phyloP scores from a whole-genome alignment of 53 echinoderm and acorn worm genomes.

The Stichopus horrens region DNA sequence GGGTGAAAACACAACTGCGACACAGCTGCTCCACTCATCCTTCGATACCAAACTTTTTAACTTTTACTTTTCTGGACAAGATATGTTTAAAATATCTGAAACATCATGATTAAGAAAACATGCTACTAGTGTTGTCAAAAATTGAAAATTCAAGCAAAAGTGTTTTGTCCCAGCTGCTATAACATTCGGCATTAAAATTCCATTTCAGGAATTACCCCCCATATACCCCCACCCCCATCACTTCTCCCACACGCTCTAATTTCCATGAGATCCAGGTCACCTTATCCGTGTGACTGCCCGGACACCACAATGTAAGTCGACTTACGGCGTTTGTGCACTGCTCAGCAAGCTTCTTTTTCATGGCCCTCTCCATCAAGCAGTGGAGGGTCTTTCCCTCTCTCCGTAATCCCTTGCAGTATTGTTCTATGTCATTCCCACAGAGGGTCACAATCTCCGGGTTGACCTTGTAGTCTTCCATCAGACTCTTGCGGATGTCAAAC shows the following conservation, averaged over 20 bases:
- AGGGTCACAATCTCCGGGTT: constrained; percentile 75
- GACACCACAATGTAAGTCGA: background rate
- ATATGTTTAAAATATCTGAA: no score
- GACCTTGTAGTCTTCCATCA: constrained; percentile 91
- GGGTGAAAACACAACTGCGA: no score
- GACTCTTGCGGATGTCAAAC: constrained; percentile 75
- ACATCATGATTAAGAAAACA: no score
- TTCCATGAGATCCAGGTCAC: background rate
- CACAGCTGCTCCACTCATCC: no score
- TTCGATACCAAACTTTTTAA: no score
- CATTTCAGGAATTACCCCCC: no score
- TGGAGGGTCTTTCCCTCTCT: constrained; percentile 88
- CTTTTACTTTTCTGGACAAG: no score
- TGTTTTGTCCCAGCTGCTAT: no score
- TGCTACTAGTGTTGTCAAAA: no score
- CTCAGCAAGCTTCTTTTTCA: constrained; percentile 40
- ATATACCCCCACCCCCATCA: background rate
- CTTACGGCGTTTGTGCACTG: constrained; percentile 73
- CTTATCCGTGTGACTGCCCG: background rate
- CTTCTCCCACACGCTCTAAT: background rate
- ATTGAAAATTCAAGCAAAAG: no score
- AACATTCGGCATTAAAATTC: no score
- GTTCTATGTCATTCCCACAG: constrained; percentile 65
- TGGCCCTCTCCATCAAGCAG: constrained; percentile 83
- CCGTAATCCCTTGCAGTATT: constrained; percentile 54